Evolutionary conservation across 2,888 invertebrate genomes (phyloP).

Genomic region (Drymonia ruficornis): DNA sequence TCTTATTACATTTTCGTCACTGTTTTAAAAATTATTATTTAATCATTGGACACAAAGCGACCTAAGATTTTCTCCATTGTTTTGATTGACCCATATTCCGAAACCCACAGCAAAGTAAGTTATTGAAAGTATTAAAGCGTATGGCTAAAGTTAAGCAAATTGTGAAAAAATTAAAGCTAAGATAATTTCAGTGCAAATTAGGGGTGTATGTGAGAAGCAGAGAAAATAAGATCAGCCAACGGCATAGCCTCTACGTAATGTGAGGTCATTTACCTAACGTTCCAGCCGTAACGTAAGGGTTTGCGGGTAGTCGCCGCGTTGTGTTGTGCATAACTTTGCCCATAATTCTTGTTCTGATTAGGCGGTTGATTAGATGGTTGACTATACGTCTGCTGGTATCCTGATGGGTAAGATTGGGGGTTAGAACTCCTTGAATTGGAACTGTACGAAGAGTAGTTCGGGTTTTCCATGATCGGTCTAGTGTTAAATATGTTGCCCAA

Average conservation of each 20-base stretch:
- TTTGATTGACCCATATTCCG: too few species aligned
- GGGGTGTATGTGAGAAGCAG: constrained; percentile 26
- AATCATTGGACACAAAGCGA: too few species aligned
- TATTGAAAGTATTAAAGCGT: too few species aligned
- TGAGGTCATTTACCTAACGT: constrained; percentile 73
- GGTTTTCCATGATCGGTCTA: constrained; percentile 76
- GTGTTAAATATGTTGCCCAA: constrained; percentile 68
- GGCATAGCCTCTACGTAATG: constrained; percentile 36
- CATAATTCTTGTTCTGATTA: constrained; percentile 68
- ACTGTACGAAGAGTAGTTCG: constrained; percentile 69
- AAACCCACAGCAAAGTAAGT: too few species aligned
- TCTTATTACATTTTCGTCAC: too few species aligned
- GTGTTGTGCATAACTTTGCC: constrained; percentile 57
- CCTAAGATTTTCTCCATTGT: too few species aligned
- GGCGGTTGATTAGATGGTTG: constrained; percentile 61
- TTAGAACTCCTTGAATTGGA: constrained; percentile 73
- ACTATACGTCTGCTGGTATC: constrained; percentile 59
- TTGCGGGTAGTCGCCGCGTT: constrained; percentile 62
- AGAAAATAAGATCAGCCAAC: constrained; percentile 43
- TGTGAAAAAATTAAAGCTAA: neutral
- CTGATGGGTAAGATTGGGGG: constrained; percentile 70
- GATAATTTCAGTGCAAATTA: neutral
- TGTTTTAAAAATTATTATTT: too few species aligned
- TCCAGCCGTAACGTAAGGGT: constrained; percentile 77
- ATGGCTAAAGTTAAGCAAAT: neutral